Percentiles rank a stretch among this genome's conserved stretches.
Conservation (phyloP, 2,888 invertebrate species). For the Drosophila prolongata region DNA sequence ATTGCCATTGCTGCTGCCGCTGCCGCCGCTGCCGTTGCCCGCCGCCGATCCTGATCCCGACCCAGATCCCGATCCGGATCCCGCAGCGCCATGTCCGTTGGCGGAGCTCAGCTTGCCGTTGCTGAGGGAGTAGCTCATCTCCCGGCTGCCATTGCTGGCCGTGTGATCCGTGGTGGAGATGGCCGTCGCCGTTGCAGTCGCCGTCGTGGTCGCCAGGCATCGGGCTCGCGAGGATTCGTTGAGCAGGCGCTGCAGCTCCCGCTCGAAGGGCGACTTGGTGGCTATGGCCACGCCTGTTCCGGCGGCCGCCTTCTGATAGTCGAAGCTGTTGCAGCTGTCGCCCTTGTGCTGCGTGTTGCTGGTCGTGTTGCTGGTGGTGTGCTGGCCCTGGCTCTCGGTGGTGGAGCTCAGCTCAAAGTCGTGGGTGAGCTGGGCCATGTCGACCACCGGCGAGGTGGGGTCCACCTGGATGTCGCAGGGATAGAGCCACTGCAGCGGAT, state of each 20-base stretch:
- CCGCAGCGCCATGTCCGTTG: slow-evolving; percentile 57
- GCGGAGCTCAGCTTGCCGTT: slow-evolving; percentile 82
- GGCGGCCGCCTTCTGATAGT: slow-evolving; percentile 83
- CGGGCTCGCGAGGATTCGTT: slow-evolving; percentile 86
- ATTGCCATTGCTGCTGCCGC: slow-evolving; percentile 77
- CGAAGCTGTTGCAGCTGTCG: slow-evolving; percentile 88
- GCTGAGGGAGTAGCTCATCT: slow-evolving; percentile 82
- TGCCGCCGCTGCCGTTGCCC: slow-evolving; percentile 47
- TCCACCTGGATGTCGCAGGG: slow-evolving; percentile 88
- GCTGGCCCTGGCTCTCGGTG: slow-evolving; percentile 85
- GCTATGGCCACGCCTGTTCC: slow-evolving; percentile 54
- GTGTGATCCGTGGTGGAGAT: slow-evolving; percentile 53
- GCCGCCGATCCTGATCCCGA: slow-evolving; percentile 4
- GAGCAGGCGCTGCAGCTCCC: slow-evolving; percentile 91
- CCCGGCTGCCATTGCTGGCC: slow-evolving; percentile 81
- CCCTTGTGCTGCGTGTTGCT: slow-evolving; percentile 87
- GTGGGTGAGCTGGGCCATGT: slow-evolving; percentile 81
- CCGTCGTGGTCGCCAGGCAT: slow-evolving; percentile 58
- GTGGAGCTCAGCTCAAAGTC: slow-evolving; percentile 85
- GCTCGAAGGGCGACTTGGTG: slow-evolving; percentile 89
- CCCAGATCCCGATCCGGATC: slow-evolving; percentile 9
- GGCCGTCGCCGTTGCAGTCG: not conserved
- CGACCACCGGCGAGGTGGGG: slow-evolving; percentile 82
- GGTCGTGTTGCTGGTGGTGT: slow-evolving; percentile 83
- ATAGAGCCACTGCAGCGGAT: slow-evolving; percentile 87